Conservation (phyloP, 2,888 invertebrate species). For the Drosophila algonquin region DNA sequence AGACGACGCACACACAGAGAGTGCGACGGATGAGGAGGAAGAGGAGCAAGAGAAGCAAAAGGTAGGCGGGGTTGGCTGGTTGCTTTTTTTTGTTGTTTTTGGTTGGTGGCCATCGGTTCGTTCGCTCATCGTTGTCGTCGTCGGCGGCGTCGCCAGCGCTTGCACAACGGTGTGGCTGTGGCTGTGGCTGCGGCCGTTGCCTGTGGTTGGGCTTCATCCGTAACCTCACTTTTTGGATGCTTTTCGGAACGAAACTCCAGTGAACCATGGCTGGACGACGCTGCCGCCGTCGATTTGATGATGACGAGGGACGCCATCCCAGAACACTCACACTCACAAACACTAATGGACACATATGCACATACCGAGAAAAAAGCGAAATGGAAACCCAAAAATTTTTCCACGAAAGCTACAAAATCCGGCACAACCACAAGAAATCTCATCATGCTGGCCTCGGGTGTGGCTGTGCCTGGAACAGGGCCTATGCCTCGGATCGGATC, state of each 20-base stretch:
- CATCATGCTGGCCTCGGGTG: slow-evolving; percentile 11
- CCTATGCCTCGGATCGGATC: slow-evolving; percentile 1
- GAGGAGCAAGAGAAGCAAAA: slow-evolving; percentile 10
- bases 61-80: slow-evolving; percentile 26
- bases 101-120: slow-evolving; percentile 32
- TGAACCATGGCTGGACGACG: slow-evolving; percentile 11
- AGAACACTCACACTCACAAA: neutral
- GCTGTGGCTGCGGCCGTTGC: slow-evolving; percentile 43
- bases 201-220: slow-evolving; percentile 52
- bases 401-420: neutral
- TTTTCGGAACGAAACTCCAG: slow-evolving; percentile 20
- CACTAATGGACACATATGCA: neutral
- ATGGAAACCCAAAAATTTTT: neutral
- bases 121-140: slow-evolving; percentile 33
- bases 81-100: slow-evolving; percentile 8
- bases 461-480: slow-evolving; percentile 12
- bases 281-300: neutral
- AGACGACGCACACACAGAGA: slow-evolving; percentile 12
- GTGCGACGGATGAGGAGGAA: slow-evolving; percentile 7
- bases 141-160: slow-evolving; percentile 43
- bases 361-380: neutral
- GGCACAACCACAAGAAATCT: slow-evolving; percentile 7
- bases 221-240: slow-evolving; percentile 65
- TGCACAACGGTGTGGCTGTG: slow-evolving; percentile 67
- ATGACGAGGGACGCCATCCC: neutral